Evolutionary conservation across 2,113 vertebrate genomes (phyloP), one percentile per base, ranked within the genome.

Genomic region (Perognathus longimembris): DNA sequence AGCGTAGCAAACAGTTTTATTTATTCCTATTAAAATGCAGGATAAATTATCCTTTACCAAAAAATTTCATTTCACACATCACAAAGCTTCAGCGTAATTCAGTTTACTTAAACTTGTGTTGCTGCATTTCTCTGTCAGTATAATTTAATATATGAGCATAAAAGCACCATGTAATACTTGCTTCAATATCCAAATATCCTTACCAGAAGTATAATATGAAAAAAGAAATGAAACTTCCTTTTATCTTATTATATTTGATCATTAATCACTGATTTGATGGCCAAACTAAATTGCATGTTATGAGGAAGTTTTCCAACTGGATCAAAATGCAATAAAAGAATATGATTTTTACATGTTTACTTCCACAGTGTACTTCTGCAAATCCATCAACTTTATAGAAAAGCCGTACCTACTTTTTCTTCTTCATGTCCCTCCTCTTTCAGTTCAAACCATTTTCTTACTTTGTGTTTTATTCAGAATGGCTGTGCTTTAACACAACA

Each of bases 181-280:
- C 69, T 90, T 95, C 21, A 85, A 18, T 73, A 59, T 92, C 54
- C 92, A 45, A 92, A 59, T 88, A 83, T 94, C 40, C 89, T 91
- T 87, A 70, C 15, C 40, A 86, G 45, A 85, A 88, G 24, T 75
- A 59, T 5, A 67, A 54, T 91, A 69, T 82, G 40, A 74, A 66
- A 24, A n/a, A 54, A 73, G 42, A 83, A 83, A 50, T 54, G 24
- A 74, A 45, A 59, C 32, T 50, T 36, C 54, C 77, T 45, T n/a
- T 71, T 94, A 77, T 71, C 14, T 85, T 64, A 10, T 74, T 94
- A 22, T 80, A n/a, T 59, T 75, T 92, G 61, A 67, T 38, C 17
- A 70, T 87, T 57, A 80, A 75, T 77, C 18, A 76, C 78, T 42
- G 86, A 2, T 93, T 84, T 93, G 34, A 84, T 71, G 89, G 22